Conservation (phyloP, 2,888 invertebrate species). For the Andrena minutula region DNA sequence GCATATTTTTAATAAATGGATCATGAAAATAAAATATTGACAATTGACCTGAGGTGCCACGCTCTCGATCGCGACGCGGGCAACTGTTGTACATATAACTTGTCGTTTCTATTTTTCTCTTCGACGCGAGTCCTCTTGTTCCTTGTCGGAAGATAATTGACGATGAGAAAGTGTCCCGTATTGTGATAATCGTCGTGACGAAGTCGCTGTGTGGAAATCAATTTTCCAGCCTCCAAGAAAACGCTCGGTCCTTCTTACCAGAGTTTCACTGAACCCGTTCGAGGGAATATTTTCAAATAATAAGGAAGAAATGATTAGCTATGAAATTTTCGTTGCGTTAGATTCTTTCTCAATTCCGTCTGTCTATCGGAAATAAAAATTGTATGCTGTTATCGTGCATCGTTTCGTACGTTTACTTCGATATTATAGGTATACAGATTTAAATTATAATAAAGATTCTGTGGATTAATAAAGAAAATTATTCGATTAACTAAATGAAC, state of each 20-base stretch:
- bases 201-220: conserved; percentile 32
- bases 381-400: too few species aligned
- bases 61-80: background rate
- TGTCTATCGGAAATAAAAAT: too few species aligned
- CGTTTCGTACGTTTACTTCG: too few species aligned
- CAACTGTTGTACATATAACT: conserved; percentile 12
- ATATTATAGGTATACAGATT: too few species aligned
- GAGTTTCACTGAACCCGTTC: too few species aligned
- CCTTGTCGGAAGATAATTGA: background rate
- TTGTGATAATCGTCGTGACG: conserved; percentile 21
- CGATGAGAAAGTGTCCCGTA: conserved; percentile 2
- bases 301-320: too few species aligned
- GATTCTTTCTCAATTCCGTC: background rate
- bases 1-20: conserved; percentile 85
- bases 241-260: too few species aligned
- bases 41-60: background rate
- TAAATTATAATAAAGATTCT: too few species aligned
- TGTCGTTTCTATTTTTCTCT: conserved; percentile 15
- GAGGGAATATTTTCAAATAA: too few species aligned
- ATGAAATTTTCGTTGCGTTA: conserved; percentile 9
- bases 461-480: too few species aligned
- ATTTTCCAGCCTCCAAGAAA: background rate
- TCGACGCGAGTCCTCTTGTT: background rate
- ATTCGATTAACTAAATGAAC: too few species aligned
- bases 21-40: conserved; percentile 71